Evolutionary conservation across 2,113 vertebrate genomes (phyloP).

Genomic region (Camelus dromedarius): DNA sequence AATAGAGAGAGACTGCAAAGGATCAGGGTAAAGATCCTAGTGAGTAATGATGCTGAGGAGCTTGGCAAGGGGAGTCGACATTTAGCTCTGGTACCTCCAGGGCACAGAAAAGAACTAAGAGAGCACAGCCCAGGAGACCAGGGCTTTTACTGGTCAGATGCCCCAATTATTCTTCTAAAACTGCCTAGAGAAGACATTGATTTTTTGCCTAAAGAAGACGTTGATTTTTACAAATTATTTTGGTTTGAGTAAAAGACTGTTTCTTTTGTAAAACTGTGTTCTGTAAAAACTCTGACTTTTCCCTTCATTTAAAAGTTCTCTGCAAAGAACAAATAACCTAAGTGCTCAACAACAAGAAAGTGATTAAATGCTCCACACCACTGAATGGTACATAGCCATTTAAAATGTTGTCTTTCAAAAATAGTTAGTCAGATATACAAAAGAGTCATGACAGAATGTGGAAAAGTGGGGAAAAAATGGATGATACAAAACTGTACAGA

Average conservation of each 20-base stretch:
- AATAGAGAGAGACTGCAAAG: neutral
- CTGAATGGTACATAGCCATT: neutral
- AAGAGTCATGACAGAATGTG: neutral
- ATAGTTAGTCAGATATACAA: neutral
- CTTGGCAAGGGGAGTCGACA: neutral
- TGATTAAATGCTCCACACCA: neutral
- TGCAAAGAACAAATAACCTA: constrained; percentile 6
- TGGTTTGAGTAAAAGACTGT: neutral
- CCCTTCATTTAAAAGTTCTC: neutral
- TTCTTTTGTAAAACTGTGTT: constrained; percentile 11
- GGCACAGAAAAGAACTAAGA: neutral
- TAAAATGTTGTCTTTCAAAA: constrained; percentile 27
- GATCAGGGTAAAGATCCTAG: neutral
- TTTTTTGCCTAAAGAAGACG: neutral
- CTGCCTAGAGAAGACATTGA: neutral
- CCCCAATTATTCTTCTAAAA: neutral
- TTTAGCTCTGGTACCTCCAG: neutral
- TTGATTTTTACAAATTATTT: neutral
- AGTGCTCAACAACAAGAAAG: neutral
- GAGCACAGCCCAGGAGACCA: neutral
- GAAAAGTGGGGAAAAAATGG: neutral
- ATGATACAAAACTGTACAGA: neutral
- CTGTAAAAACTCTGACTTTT: neutral
- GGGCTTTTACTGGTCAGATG: neutral
- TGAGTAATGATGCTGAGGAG: neutral